Evolutionary conservation across 2,888 invertebrate genomes (phyloP).

Genomic region (Cryptocephalus primarius): DNA sequence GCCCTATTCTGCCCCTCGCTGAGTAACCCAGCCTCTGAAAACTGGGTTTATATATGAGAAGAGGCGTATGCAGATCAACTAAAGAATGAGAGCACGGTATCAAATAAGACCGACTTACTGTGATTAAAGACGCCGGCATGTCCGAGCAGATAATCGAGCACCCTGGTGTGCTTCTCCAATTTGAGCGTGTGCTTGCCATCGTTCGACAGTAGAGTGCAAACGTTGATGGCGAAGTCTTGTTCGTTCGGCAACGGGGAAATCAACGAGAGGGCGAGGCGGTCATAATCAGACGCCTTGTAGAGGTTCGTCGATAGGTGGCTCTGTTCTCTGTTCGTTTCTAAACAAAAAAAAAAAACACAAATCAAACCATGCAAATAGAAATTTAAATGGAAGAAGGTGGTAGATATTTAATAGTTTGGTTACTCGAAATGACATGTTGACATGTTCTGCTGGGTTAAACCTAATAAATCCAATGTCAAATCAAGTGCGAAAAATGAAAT

Average conservation of each 20-base stretch:
- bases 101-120: conserved; percentile 44
- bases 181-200: conserved; percentile 85
- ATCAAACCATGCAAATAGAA: too few species aligned
- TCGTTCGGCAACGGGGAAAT: conserved; percentile 96
- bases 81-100: too few species aligned
- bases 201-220: conserved; percentile 89
- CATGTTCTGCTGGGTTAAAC: too few species aligned
- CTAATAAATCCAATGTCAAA: too few species aligned
- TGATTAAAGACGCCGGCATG: conserved; percentile 92
- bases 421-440: too few species aligned
- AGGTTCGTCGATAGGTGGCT: conserved; percentile 57
- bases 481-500: too few species aligned
- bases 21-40: too few species aligned
- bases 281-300: conserved; percentile 65
- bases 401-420: too few species aligned
- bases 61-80: too few species aligned
- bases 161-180: conserved; percentile 72
- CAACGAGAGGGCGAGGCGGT: conserved; percentile 79
- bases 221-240: conserved; percentile 96
- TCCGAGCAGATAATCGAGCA: conserved; percentile 81
- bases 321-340: conserved; percentile 50
- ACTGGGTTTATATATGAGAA: too few species aligned
- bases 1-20: too few species aligned
- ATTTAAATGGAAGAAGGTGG: too few species aligned
- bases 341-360: conserved; percentile 29